Base-by-base conservation (phyloP, 2,888 invertebrate species). In the Anaspis maculata region DNA sequence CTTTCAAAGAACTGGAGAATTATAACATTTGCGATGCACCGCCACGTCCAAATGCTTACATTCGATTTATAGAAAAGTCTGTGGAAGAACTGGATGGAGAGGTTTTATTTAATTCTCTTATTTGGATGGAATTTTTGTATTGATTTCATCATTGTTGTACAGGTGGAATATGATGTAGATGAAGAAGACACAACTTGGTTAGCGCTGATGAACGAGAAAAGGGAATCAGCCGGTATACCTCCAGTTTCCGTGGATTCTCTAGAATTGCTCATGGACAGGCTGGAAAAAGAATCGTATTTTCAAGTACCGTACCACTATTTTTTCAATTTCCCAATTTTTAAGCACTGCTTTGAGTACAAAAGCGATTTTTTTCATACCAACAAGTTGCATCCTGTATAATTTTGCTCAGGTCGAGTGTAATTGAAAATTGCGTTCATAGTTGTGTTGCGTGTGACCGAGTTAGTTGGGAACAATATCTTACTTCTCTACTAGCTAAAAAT, bases 121-220 rank as follows among this genome's bases (percentile, higher is more conserved):
- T 10, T 7, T 12, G 10, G 10, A 25, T 6, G 10, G 12, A 7
- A 6, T 25, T 25, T 7, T 25, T 7, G 6, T 10, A 25, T n/a
- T n/a, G n/a, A n/a, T n/a, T n/a, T n/a, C n/a, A n/a, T n/a, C n/a
- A 33, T 13, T n/a, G 9, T 31, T 39, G 37, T 40, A 30, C 23
- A 60, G 59, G 79, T 82, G 4, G 97, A 97, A 63, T 98, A 97
- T 70, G 97, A 97, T 68, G 84, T 96, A 48, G 97, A 98, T 62
- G 97, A 97, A 61, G 96, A 97, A 69, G 97, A 98, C 57, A 85
- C 87, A 9, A 88, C 90, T 0, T 98, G 96, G 96, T 67, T 98
- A 39, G 74, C 80, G 19, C 74, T 90, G 32, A 81, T 94, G 46
- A 97, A 98, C 62, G 85, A 88, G 49, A 76, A 79, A 47, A 73